phyloP scores from a whole-genome alignment of 1,140 invertebrate species.

The Drosophila albomicans region DNA sequence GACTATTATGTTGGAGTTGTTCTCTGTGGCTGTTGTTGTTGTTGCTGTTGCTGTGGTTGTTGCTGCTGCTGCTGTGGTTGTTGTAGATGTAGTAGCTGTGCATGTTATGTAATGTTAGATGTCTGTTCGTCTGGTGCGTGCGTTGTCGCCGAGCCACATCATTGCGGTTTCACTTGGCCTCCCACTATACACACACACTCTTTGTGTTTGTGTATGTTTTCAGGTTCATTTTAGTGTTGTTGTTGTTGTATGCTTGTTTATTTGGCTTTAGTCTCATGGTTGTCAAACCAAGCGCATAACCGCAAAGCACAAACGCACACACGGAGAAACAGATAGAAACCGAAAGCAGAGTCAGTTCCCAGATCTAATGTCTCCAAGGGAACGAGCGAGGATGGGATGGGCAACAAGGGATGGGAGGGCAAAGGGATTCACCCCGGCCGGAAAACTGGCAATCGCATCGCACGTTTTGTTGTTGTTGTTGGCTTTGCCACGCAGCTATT shows the following conservation, averaged over 20 bases:
- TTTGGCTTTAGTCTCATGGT: slow-evolving; percentile 66
- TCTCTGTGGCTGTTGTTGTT: slow-evolving; percentile 4
- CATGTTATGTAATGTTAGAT: slow-evolving; percentile 60
- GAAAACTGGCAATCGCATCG: slow-evolving; percentile 10
- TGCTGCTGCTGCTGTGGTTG: slow-evolving; percentile 7
- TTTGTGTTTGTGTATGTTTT: slow-evolving; percentile 8
- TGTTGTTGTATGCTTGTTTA: slow-evolving; percentile 40
- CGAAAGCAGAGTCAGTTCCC: slow-evolving; percentile 6
- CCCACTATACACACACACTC: slow-evolving; percentile 6
- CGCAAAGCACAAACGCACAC: slow-evolving; percentile 63
- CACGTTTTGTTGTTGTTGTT: slow-evolving; percentile 11
- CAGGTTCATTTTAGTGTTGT: slow-evolving; percentile 33
- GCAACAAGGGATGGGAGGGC: too few relatives aligned
- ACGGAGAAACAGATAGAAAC: background rate
- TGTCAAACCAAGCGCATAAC: slow-evolving; percentile 77
- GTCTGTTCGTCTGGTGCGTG: slow-evolving; percentile 41
- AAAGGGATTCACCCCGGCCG: background rate
- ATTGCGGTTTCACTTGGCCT: slow-evolving; percentile 62
- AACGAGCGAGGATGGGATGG: background rate
- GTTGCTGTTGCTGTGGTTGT: slow-evolving; percentile 12
- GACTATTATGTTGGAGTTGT: slow-evolving; percentile 14
- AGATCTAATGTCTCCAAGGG: background rate
- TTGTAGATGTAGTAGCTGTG: slow-evolving; percentile 17
- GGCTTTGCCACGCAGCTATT: slow-evolving; percentile 44
- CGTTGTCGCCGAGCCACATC: slow-evolving; percentile 48